A percentile compares a stretch with the other conserved stretches of the same genome.
These are phyloP conservation scores for Anguilla japonica DNA, from an alignment of 2,113 vertebrate species.

Conservation along the genomic window DNA sequence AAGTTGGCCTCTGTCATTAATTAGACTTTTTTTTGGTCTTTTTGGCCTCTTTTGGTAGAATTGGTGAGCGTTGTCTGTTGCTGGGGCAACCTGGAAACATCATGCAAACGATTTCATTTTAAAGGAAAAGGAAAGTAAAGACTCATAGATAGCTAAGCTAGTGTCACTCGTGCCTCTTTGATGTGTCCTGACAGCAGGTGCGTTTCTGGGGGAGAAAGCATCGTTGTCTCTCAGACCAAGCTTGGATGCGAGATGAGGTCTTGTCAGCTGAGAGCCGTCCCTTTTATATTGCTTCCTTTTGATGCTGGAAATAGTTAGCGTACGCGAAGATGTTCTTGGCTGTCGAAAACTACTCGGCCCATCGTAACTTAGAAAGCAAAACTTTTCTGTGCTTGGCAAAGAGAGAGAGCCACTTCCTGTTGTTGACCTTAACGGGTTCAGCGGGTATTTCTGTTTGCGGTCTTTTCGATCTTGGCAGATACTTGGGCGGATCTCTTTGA, in stretches of 20 bases:
- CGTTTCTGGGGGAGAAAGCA: background rate
- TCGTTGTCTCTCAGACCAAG: background rate
- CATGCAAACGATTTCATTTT: constrained; percentile 26
- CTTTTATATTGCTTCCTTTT: background rate
- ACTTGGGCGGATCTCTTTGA: background rate
- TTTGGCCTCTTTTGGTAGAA: constrained; percentile 8
- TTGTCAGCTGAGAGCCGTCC: background rate
- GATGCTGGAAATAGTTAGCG: background rate
- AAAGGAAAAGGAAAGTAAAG: constrained; percentile 50
- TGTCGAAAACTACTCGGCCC: background rate
- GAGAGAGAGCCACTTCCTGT: background rate
- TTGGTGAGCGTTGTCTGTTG: constrained; percentile 53
- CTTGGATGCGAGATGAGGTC: background rate
- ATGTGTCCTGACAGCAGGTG: background rate
- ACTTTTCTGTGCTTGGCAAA: background rate
- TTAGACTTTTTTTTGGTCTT: constrained; percentile 5
- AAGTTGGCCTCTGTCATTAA: background rate
- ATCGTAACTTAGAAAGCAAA: background rate
- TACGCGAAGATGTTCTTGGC: background rate
- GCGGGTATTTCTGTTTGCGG: background rate
- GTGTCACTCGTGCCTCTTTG: background rate
- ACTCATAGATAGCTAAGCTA: background rate
- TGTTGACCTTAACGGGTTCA: background rate
- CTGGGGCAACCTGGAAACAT: constrained; percentile 62
- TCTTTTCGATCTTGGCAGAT: background rate